Evolutionary conservation across 1,140 invertebrate genomes (phyloP), one percentile per base, ranked within the genome.

Genomic region (Rhagoletis zephyria): DNA sequence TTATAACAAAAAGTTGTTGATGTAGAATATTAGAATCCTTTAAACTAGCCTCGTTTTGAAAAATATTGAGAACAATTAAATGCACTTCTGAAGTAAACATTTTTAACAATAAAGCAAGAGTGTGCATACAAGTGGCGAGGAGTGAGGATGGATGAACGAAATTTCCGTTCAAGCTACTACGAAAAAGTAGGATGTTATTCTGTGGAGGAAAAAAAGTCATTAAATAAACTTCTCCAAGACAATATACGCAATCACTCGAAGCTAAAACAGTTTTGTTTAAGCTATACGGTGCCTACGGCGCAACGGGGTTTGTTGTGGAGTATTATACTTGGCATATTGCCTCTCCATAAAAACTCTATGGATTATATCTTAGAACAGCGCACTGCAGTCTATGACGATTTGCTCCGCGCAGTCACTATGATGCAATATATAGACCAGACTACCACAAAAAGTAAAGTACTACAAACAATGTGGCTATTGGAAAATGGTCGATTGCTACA

Each of bases 181-280:
- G 94, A 94, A 90, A 95, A 95, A 94, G 97, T 98, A 67, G 97
- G 97, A 85, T 97, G 97, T 94, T 95, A 96, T 86, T 97, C 96
- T 89, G 97, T 98, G 0, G 97, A 98, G 93, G 97, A 98, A 92
- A 98, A 97, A 93, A 97, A 97, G 93, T 97, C 97, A 0, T 93
- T 98, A n/a, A 97, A 98, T 94, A 97, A 97, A 91, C 94, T 98
- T 6, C 94, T 98, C 87, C 97, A 97, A 91, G 97, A 98, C 89
- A 96, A 96, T 91, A 96, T 96, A 14, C 94, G 97, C 89, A 97
- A 98, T 91, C 95, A 95, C 90, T 94, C 94, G 6, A 98, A 98
- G 93, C 91, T 98, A 40, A 96, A 95, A 90, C 97, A 97, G 90
- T 98, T 98, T 91, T 97, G 96, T 91, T 93, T 97, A 81, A 94